Conservation (phyloP, 2,797 vertebrate genomes). For the Peromyscus attwateri region DNA sequence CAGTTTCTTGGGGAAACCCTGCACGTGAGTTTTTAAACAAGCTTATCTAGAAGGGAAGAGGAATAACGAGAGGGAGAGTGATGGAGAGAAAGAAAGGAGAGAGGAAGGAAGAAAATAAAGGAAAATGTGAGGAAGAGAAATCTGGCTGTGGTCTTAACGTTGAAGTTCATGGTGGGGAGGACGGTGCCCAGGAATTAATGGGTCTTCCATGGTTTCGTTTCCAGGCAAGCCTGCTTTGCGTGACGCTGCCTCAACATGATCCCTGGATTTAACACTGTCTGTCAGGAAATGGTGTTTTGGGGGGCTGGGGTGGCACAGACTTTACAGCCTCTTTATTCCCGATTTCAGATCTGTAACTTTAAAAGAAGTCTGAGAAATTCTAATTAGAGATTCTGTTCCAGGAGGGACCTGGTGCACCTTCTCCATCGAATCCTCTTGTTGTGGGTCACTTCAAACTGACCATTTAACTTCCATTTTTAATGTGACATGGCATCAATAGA, state of each 20-base stretch:
- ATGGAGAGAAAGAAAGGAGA: too few relatives aligned
- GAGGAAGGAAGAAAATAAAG: background rate
- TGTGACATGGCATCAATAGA: background rate
- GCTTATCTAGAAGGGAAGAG: background rate
- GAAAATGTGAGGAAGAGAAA: background rate
- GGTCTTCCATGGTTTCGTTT: background rate
- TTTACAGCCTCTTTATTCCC: background rate
- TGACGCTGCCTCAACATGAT: background rate
- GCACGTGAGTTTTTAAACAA: constrained; percentile 6
- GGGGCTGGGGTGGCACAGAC: too few relatives aligned
- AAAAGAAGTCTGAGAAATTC: constrained; percentile 58
- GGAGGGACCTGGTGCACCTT: constrained; percentile 24
- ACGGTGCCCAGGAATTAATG: background rate
- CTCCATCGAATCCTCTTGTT: constrained; percentile 35
- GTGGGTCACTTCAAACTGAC: constrained; percentile 22
- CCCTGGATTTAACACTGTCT: background rate
- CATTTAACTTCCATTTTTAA: constrained; percentile 63
- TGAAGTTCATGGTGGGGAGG: background rate
- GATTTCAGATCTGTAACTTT: background rate
- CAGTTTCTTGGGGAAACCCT: background rate
- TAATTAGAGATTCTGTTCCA: constrained; percentile 47
- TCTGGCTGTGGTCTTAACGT: background rate
- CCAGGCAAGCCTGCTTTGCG: constrained; percentile 15
- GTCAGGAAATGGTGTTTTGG: background rate
- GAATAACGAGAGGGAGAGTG: background rate